Evolutionary conservation across 2,797 vertebrate species (phyloP).

Genomic region (Halcyon leucocephala): DNA sequence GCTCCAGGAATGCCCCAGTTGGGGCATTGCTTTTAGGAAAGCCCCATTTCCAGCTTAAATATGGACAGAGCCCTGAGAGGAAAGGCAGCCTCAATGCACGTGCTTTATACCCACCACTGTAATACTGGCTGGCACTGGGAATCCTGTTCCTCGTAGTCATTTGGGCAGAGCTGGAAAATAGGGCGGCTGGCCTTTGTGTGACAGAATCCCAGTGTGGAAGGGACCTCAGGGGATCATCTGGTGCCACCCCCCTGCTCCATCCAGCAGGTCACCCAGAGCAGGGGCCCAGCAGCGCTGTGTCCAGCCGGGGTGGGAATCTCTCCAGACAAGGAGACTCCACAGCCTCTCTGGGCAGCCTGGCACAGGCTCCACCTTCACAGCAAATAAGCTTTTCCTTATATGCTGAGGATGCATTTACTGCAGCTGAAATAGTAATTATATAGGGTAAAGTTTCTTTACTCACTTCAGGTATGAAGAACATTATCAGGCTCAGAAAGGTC

Average conservation of each 20-base stretch:
- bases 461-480: background rate
- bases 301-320: too few relatives aligned
- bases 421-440: background rate
- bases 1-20: background rate
- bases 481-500: background rate
- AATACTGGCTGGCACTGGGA: background rate
- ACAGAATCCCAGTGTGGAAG: background rate
- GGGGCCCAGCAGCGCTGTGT: background rate
- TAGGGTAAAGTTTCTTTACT: fast-evolving
- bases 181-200: fast-evolving
- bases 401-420: background rate
- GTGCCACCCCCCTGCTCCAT: background rate
- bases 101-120: background rate
- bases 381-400: too few relatives aligned
- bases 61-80: background rate
- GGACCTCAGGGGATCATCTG: background rate
- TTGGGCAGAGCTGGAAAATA: background rate
- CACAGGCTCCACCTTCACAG: too few relatives aligned
- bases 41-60: background rate
- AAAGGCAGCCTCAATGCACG: background rate
- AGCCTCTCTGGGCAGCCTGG: too few relatives aligned
- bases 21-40: background rate
- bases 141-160: background rate
- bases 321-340: too few relatives aligned
- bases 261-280: background rate